Evolutionary conservation across 64 coral and sea anemone genomes (phyloP).

Genomic region (Dendrophyllia cribrosa): DNA sequence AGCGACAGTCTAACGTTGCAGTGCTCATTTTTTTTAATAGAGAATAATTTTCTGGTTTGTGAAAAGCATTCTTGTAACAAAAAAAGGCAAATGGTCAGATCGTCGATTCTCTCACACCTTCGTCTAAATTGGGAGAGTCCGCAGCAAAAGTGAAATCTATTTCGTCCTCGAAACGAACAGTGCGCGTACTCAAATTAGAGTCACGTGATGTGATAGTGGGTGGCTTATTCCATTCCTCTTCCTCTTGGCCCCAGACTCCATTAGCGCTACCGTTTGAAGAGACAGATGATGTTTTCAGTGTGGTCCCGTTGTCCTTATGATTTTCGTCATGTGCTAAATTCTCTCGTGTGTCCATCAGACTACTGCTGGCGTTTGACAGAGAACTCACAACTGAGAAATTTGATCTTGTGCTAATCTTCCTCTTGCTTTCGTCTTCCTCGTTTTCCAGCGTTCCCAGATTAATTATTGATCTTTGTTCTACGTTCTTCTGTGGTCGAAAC

Average conservation of each 20-base stretch:
- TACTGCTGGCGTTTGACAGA: not conserved
- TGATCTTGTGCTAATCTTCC: constrained; percentile 21
- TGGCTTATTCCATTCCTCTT: not conserved
- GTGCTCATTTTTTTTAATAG: no score
- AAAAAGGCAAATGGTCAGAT: constrained; percentile 8
- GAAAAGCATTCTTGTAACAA: no score
- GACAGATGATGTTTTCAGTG: not conserved
- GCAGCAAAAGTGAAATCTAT: not conserved
- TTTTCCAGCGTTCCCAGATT: constrained; percentile 58
- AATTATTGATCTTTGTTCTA: constrained; percentile 43
- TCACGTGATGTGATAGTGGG: constrained; percentile 12
- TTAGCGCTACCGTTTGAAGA: not conserved
- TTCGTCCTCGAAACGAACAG: constrained; percentile 74
- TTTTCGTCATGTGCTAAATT: not conserved
- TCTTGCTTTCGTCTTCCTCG: not conserved
- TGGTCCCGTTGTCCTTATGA: not conserved
- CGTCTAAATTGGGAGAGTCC: not conserved
- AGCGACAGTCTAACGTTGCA: no score
- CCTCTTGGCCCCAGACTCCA: not conserved
- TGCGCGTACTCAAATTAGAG: constrained; percentile 60
- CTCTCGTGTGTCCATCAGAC: not conserved
- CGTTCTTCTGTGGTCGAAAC: constrained; percentile 86
- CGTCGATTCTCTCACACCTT: constrained; percentile 15
- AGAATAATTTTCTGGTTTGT: no score
- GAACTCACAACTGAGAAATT: not conserved